Conservation (phyloP, 2,797 vertebrate genomes). For the Setipinna tenuifilis region DNA sequence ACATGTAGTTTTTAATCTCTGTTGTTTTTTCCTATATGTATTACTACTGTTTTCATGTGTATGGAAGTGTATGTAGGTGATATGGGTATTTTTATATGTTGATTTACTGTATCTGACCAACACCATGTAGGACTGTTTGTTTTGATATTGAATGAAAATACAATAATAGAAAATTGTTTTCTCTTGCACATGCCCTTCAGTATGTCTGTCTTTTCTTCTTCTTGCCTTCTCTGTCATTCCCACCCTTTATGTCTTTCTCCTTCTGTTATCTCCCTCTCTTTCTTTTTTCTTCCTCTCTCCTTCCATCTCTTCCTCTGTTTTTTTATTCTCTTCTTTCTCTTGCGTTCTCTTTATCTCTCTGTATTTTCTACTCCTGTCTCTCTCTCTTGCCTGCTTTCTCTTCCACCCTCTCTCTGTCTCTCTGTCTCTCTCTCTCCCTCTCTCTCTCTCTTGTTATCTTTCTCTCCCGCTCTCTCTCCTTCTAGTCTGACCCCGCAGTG, state of each 20-base stretch:
- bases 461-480: neutral
- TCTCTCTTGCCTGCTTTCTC: constrained; percentile 19
- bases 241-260: neutral
- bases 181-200: neutral
- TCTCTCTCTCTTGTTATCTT: neutral
- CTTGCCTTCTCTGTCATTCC: neutral
- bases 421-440: constrained; percentile 17
- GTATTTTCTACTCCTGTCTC: constrained; percentile 28
- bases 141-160: too few species aligned
- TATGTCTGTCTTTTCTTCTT: neutral
- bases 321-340: neutral
- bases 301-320: constrained; percentile 3
- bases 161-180: too few species aligned
- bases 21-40: too few species aligned
- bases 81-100: too few species aligned
- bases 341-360: neutral
- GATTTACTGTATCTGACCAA: too few species aligned
- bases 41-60: too few species aligned
- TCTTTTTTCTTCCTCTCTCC: neutral
- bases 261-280: neutral
- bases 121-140: too few species aligned
- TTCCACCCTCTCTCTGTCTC: neutral
- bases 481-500: constrained; percentile 11
- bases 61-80: too few species aligned
- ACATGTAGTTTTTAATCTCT: too few species aligned